Conservation (phyloP, 2,113 vertebrate genomes). For the Pachypanchax playfairii region DNA sequence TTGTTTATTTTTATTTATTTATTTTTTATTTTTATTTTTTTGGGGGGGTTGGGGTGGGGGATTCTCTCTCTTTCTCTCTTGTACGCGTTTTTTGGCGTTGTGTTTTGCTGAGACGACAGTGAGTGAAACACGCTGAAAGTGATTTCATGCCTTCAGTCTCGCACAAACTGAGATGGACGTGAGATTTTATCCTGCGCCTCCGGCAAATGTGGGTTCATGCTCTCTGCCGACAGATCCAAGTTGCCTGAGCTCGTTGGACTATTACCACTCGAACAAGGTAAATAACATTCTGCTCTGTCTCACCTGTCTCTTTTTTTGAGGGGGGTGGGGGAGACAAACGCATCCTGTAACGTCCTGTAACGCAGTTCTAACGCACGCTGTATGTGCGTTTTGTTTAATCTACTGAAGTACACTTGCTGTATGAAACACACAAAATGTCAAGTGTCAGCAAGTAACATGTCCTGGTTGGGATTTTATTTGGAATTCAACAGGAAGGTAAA, state of each 20-base stretch:
- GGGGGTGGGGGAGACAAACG: too few relatives aligned
- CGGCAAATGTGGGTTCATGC: conserved; percentile 88
- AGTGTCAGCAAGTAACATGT: conserved; percentile 52
- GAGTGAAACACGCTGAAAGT: conserved; percentile 78
- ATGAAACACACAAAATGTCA: conserved; percentile 34
- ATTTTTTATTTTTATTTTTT: background rate
- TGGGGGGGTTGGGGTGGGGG: too few relatives aligned
- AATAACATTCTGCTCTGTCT: conserved; percentile 38
- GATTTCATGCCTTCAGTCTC: conserved; percentile 81
- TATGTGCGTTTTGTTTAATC: too few relatives aligned
- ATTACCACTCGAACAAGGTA: conserved; percentile 96
- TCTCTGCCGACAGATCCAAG: conserved; percentile 88
- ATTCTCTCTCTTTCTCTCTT: conserved; percentile 1
- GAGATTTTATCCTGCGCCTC: conserved; percentile 91
- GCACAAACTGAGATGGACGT: conserved; percentile 86
- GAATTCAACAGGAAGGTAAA: too few relatives aligned
- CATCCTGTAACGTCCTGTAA: too few relatives aligned
- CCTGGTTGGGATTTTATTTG: background rate
- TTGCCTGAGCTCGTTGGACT: conserved; percentile 90
- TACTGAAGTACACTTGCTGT: conserved; percentile 38
- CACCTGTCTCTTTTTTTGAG: conserved; percentile 44
- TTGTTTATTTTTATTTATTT: conserved; percentile 41
- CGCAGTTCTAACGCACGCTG: conserved; percentile 29
- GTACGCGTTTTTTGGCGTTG: conserved; percentile 33
- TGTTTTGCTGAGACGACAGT: conserved; percentile 73